Evolutionary conservation across 2,888 invertebrate species (phyloP).

Genomic region (Zootermopsis nevadensis): DNA sequence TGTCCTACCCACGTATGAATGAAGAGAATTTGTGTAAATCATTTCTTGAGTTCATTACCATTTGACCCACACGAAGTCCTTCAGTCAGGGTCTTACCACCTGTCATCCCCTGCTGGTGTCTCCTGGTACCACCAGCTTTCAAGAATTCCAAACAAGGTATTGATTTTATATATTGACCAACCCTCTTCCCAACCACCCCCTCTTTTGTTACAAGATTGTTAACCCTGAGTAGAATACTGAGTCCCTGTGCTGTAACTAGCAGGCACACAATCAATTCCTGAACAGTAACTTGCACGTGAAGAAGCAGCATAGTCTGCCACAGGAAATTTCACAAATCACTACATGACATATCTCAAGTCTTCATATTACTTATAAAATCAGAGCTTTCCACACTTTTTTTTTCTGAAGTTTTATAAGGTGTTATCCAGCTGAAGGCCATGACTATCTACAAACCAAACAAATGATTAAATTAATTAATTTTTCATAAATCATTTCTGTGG

Average conservation of each 20-base stretch:
- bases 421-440: no score
- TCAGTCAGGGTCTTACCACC: background rate
- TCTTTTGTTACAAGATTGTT: background rate
- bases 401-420: no score
- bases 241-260: background rate
- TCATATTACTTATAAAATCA: no score
- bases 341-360: no score
- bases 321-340: no score
- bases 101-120: conserved; percentile 16
- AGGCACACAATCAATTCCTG: background rate
- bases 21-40: background rate
- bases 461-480: no score
- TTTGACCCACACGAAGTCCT: background rate
- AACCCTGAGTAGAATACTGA: background rate
- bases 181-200: background rate
- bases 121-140: conserved; percentile 35
- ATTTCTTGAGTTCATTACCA: background rate
- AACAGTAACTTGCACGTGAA: background rate
- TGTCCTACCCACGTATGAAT: background rate
- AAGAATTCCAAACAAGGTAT: conserved; percentile 23
- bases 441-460: no score
- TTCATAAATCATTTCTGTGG: no score
- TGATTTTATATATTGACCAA: conserved; percentile 20
- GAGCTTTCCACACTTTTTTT: no score
- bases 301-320: no score